These are phyloP conservation scores for Pachyuromys duprasi DNA, from an alignment of 2,797 vertebrate species.

Conservation along the genomic window DNA sequence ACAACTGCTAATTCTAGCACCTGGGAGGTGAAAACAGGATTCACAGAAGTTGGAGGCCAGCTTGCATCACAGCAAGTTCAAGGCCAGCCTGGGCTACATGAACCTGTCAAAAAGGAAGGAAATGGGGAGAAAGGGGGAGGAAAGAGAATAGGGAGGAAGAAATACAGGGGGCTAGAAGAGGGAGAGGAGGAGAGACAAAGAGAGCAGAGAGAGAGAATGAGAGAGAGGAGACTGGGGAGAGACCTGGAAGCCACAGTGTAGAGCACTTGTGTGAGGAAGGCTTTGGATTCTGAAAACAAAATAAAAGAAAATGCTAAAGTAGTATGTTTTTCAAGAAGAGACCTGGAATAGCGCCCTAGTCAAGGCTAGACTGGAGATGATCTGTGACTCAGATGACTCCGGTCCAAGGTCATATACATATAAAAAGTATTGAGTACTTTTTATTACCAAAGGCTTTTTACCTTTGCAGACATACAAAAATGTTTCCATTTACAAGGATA, in stretches of 20 bases:
- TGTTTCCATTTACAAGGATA: not conserved
- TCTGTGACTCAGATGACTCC: not conserved
- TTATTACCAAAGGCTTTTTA: not conserved
- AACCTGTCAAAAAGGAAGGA: not conserved
- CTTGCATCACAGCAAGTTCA: not conserved
- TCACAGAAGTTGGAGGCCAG: not conserved
- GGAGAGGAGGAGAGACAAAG: not conserved
- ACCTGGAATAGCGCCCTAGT: not conserved
- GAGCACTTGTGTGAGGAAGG: no score
- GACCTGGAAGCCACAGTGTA: not conserved
- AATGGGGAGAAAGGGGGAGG: no score
- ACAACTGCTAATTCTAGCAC: not conserved
- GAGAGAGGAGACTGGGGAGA: no score
- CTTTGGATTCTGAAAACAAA: no score
- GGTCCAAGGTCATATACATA: not conserved
- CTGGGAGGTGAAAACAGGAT: not conserved
- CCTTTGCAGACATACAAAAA: not conserved
- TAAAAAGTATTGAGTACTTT: not conserved
- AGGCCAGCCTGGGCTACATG: not conserved
- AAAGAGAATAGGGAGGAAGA: no score
- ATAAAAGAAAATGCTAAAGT: not conserved
- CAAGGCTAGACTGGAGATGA: not conserved
- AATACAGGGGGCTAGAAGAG: not conserved
- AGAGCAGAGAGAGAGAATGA: no score
- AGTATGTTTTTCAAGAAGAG: constrained; percentile 14